Evolutionary conservation across 2,113 vertebrate genomes (phyloP).

Genomic region (Platysternon megacephalum): DNA sequence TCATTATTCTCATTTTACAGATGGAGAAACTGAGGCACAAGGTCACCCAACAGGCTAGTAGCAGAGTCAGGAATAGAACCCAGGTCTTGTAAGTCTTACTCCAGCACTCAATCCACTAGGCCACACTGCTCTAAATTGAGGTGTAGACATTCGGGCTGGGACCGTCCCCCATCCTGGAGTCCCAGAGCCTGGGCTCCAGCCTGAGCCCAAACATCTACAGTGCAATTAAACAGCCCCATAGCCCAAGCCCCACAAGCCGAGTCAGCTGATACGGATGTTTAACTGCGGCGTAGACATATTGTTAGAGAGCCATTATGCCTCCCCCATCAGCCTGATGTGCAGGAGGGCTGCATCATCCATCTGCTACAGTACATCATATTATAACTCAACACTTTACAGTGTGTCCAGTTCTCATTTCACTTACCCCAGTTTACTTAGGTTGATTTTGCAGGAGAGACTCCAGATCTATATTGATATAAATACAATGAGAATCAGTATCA

Average conservation of each 20-base stretch:
- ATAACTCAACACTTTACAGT: not conserved
- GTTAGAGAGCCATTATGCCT: not conserved
- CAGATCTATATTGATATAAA: not conserved
- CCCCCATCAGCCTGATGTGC: not conserved
- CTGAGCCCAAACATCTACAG: not conserved
- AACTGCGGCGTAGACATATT: not conserved
- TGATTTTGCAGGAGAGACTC: not conserved
- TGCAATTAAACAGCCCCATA: not conserved
- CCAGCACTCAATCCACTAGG: no score
- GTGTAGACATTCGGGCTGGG: not conserved
- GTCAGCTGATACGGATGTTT: not conserved
- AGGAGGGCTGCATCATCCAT: not conserved
- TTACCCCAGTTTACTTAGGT: not conserved
- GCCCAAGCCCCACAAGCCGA: not conserved
- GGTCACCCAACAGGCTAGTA: no score
- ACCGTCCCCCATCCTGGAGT: not conserved
- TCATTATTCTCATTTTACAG: no score
- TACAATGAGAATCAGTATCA: not conserved
- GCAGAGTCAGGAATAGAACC: no score
- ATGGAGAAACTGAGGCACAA: no score
- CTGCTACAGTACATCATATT: not conserved
- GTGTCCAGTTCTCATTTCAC: not conserved
- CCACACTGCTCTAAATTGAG: no score
- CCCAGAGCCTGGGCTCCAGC: no score
- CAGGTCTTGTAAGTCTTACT: no score